phyloP scores from a whole-genome alignment of 2,113 vertebrate species.

The mouse (Mus musculus) region GRCm39 chr10:44170001-44170500 shows the following conservation, averaged over 20 bases:
- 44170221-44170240: not conserved
- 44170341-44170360: not conserved
- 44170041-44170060: not conserved
- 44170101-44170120: not conserved
- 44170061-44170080: not conserved
- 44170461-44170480: conserved; percentile 27
- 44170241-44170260: not conserved
- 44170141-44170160: not conserved
- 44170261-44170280: not conserved
- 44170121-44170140: not conserved
- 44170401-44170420: not conserved
- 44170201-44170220: not conserved
- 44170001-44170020: not conserved
- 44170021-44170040: not conserved
- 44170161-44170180: not conserved
- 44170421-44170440: not conserved
- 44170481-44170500: conserved; percentile 21
- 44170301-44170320: not conserved
- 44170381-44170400: not conserved
- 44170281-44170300: conserved; percentile 26
- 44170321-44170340: conserved; percentile 13
- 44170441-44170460: not conserved
- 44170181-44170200: not conserved
- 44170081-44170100: not conserved
- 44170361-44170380: conserved; percentile 1